Conservation (phyloP, 1,140 invertebrate species). For the Pygmarrhopalites habei region DNA sequence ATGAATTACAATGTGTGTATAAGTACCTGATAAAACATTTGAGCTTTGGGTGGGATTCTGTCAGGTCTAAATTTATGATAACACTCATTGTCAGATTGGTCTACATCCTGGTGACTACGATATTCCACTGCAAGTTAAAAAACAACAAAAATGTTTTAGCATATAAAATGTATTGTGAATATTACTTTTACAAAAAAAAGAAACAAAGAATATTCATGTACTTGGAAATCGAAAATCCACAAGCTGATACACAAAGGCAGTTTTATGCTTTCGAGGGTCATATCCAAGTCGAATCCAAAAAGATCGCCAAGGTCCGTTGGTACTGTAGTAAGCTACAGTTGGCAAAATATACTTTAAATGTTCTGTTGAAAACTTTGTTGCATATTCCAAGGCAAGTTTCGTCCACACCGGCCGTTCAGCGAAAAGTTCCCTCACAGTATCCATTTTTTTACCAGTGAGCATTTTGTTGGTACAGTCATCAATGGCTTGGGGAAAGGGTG, state of each 20-base stretch:
- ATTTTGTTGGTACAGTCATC: slow-evolving; percentile 50
- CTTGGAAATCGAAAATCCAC: slow-evolving; percentile 74
- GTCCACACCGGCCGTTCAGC: slow-evolving; percentile 78
- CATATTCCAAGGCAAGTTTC: slow-evolving; percentile 60
- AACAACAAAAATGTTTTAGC: slow-evolving; percentile 13
- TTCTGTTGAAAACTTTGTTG: slow-evolving; percentile 54
- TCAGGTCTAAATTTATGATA: slow-evolving; percentile 60
- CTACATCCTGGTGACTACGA: neutral
- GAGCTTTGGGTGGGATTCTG: slow-evolving; percentile 61
- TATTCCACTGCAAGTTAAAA: slow-evolving; percentile 19
- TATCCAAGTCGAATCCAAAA: slow-evolving; percentile 79
- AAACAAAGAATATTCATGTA: slow-evolving; percentile 48
- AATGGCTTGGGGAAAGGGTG: slow-evolving; percentile 49
- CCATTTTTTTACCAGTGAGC: slow-evolving; percentile 45
- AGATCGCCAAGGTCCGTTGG: slow-evolving; percentile 78
- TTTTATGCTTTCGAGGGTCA: slow-evolving; percentile 72
- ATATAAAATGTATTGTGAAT: slow-evolving; percentile 12
- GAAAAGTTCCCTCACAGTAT: slow-evolving; percentile 56
- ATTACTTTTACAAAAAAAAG: neutral
- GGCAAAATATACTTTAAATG: slow-evolving; percentile 73
- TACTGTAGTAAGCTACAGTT: slow-evolving; percentile 71
- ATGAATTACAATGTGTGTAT: no score
- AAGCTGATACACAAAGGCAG: slow-evolving; percentile 71
- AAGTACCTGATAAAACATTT: slow-evolving; percentile 77
- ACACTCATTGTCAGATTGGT: slow-evolving; percentile 8